Percentiles rank a stretch among this genome's conserved stretches.
These are phyloP conservation scores for Muscicapa adusta DNA, from an alignment of 2,113 vertebrate species.

Conservation along the genomic window DNA sequence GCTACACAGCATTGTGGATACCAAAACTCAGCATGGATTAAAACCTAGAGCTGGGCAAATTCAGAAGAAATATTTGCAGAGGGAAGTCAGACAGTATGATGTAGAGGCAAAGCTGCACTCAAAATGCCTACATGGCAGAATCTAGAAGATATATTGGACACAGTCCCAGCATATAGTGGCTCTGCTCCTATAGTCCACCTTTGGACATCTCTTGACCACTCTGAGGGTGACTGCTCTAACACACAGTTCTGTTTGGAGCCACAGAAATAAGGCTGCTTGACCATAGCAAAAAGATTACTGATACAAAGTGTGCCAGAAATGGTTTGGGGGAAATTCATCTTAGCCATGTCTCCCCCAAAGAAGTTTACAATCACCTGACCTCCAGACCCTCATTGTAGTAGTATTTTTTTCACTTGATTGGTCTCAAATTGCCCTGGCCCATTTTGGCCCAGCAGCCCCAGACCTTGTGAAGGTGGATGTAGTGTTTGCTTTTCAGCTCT, in stretches of 20 bases:
- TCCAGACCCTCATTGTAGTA: neutral
- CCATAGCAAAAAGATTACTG: neutral
- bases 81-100: neutral
- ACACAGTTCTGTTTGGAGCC: neutral
- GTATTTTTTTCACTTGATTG: neutral
- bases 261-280: neutral
- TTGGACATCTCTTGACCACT: neutral
- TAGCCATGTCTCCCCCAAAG: fast-evolving
- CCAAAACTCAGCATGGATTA: neutral
- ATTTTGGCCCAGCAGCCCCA: neutral
- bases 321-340: neutral
- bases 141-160: neutral
- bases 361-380: neutral
- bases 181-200: neutral
- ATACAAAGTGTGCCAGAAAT: neutral
- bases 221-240: neutral
- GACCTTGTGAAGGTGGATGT: neutral
- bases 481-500: neutral
- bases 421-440: neutral
- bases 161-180: neutral
- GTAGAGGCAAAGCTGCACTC: neutral
- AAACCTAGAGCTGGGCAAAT: neutral
- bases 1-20: neutral
- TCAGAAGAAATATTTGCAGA: neutral
- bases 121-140: neutral